Conservation (phyloP, 1,140 invertebrate genomes). For the Parapsyche elsis region DNA sequence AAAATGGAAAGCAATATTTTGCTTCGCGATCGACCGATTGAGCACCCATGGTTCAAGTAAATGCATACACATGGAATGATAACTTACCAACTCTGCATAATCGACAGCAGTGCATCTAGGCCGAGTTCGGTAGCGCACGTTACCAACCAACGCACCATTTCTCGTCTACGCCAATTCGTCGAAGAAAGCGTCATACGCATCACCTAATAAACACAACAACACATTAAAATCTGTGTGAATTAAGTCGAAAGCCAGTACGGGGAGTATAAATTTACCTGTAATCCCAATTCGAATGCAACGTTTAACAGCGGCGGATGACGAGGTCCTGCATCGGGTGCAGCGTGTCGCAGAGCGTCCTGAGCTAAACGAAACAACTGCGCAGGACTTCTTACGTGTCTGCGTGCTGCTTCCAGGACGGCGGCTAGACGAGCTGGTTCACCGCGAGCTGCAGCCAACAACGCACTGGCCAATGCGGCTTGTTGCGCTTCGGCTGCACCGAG, state of each 20-base stretch:
- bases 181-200: slow-evolving; percentile 85
- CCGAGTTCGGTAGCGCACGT: slow-evolving; percentile 87
- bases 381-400: slow-evolving; percentile 83
- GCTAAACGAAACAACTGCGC: slow-evolving; percentile 86
- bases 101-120: slow-evolving; percentile 80
- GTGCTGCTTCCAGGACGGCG: slow-evolving; percentile 80
- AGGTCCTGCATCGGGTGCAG: slow-evolving; percentile 78
- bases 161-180: slow-evolving; percentile 81
- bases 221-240: background rate
- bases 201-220: slow-evolving; percentile 66
- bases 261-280: slow-evolving; percentile 71
- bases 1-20: no score
- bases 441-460: slow-evolving; percentile 80
- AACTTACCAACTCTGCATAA: slow-evolving; percentile 85
- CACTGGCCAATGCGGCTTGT: slow-evolving; percentile 83
- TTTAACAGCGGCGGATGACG: slow-evolving; percentile 79
- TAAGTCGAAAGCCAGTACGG: slow-evolving; percentile 32
- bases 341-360: slow-evolving; percentile 85
- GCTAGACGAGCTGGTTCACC: slow-evolving; percentile 76
- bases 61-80: background rate
- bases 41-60: no score
- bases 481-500: slow-evolving; percentile 82
- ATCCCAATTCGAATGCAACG: slow-evolving; percentile 82
- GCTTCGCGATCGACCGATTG: no score
- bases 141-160: slow-evolving; percentile 89